Conservation (phyloP, 1,140 invertebrate species). For the Lineus longissimus region DNA sequence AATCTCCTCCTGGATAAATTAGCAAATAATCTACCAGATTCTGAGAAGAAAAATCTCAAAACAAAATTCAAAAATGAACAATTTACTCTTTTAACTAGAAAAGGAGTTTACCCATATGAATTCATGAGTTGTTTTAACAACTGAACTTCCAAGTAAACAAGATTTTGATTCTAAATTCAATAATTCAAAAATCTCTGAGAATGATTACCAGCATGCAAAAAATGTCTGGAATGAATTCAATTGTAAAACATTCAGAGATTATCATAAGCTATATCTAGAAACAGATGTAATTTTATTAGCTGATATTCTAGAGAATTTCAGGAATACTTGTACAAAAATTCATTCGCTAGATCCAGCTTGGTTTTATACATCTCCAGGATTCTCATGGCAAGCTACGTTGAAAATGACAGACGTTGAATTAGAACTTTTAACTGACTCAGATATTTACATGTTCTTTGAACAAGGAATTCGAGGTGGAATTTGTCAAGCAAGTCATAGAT, state of each 20-base stretch:
- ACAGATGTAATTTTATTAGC: slow-evolving; percentile 28
- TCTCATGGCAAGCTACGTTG: slow-evolving; percentile 33
- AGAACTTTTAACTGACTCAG: slow-evolving; percentile 27
- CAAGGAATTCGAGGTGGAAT: slow-evolving; percentile 30
- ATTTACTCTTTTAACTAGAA: no score
- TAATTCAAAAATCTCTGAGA: neutral
- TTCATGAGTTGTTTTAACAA: no score
- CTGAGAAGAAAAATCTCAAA: no score
- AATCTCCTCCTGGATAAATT: no score
- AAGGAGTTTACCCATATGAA: no score
- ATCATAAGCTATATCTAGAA: neutral
- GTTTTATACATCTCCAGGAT: slow-evolving; percentile 33
- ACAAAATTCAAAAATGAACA: no score
- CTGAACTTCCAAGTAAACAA: no score
- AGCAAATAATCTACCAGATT: no score
- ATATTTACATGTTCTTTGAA: slow-evolving; percentile 37
- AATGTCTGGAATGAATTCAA: neutral
- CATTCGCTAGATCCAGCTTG: slow-evolving; percentile 31
- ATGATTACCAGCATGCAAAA: neutral
- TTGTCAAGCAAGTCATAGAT: slow-evolving; percentile 20
- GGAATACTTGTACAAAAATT: slow-evolving; percentile 18
- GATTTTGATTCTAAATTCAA: no score
- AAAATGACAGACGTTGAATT: slow-evolving; percentile 27
- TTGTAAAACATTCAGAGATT: neutral
- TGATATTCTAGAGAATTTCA: slow-evolving; percentile 57